These are phyloP conservation scores for Cataglyphis cursor DNA, from an alignment of 2,888 invertebrate genomes.

Conservation along the genomic window DNA sequence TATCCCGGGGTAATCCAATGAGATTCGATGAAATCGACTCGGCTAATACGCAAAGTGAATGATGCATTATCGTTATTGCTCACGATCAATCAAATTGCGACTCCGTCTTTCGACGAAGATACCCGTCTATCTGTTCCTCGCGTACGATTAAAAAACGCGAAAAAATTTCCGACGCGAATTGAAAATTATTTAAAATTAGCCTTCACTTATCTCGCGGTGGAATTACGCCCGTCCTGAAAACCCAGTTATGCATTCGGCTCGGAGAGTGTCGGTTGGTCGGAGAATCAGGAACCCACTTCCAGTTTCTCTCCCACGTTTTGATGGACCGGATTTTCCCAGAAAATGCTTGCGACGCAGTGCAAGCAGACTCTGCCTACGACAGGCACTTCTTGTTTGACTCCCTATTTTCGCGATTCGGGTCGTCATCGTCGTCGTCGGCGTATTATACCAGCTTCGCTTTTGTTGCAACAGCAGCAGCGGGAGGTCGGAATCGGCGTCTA, in stretches of 20 bases:
- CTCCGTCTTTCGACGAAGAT: not conserved
- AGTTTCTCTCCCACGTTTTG: not conserved
- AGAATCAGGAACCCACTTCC: not conserved
- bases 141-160: not conserved
- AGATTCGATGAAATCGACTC: conserved; percentile 28
- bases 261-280: conserved; percentile 20
- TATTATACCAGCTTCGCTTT: conserved; percentile 25
- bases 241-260: conserved; percentile 52
- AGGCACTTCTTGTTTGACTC: conserved; percentile 1
- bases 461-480: not conserved
- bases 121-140: not conserved
- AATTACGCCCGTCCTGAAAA: conserved; percentile 66
- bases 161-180: not conserved
- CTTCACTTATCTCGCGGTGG: conserved; percentile 57
- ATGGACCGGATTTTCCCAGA: conserved; percentile 4
- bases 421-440: conserved; percentile 5
- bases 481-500: not conserved
- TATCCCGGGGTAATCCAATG: conserved; percentile 13
- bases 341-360: not conserved
- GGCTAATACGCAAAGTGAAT: not conserved
- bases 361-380: conserved; percentile 11
- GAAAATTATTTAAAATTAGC: conserved; percentile 50
- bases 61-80: not conserved
- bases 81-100: not conserved
- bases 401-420: conserved; percentile 33